A percentile compares a stretch with the other conserved stretches of the same genome.
Evolutionary conservation across 2,888 invertebrate genomes (phyloP).

Genomic region (Drosophila meridiana): DNA sequence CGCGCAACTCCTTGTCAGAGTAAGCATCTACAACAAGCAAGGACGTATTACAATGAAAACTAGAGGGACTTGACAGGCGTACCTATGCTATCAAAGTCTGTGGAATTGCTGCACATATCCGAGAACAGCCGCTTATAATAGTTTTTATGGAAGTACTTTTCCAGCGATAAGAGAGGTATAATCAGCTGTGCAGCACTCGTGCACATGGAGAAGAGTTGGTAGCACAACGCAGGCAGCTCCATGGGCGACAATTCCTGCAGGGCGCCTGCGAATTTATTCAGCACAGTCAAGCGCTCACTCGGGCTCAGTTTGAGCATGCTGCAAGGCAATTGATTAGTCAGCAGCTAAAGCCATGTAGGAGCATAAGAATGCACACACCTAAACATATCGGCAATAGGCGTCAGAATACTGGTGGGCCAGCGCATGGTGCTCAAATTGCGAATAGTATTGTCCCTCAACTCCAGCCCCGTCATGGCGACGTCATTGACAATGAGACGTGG

Average conservation of each 20-base stretch:
- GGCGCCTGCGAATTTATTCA: constrained; percentile 86
- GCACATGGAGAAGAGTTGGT: constrained; percentile 87
- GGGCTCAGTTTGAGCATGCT: constrained; percentile 86
- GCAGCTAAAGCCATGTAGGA: background rate
- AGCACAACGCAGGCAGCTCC: constrained; percentile 88
- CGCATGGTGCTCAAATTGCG: constrained; percentile 86
- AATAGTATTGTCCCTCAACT: constrained; percentile 87
- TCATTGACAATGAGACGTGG: constrained; percentile 86
- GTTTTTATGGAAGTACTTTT: constrained; percentile 86
- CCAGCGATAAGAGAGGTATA: constrained; percentile 85
- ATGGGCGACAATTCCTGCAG: constrained; percentile 86
- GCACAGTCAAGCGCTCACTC: constrained; percentile 86
- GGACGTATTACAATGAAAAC: background rate
- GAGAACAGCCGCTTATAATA: constrained; percentile 84
- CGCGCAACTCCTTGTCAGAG: constrained; percentile 86
- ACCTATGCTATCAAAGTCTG: constrained; percentile 84
- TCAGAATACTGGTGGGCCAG: constrained; percentile 87
- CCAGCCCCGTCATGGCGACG: constrained; percentile 86
- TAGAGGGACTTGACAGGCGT: background rate
- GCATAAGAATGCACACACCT: constrained; percentile 83
- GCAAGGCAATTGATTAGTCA: constrained; percentile 30
- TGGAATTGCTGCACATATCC: constrained; percentile 83
- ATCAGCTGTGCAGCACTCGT: constrained; percentile 83
- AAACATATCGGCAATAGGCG: constrained; percentile 88
- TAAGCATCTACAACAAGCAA: constrained; percentile 80